Evolutionary conservation across 1,140 invertebrate species (phyloP).

Genomic region (Penaeus indicus): DNA sequence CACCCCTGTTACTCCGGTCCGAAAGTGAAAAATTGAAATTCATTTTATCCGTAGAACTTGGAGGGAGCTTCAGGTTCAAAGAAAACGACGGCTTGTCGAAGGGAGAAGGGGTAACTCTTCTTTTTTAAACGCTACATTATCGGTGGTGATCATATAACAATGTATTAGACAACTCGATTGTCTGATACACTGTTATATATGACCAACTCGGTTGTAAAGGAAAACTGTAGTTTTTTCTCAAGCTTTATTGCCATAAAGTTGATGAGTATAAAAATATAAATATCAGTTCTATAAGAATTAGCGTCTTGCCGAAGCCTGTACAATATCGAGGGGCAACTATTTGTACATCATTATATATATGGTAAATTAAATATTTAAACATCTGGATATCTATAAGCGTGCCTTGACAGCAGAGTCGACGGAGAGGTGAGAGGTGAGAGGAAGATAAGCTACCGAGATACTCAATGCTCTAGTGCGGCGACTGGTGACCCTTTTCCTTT

Average conservation of each 20-base stretch:
- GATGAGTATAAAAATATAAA: conserved; percentile 29
- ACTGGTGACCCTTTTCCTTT: too few species aligned
- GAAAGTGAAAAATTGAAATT: background rate
- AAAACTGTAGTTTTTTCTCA: background rate
- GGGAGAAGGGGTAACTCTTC: too few species aligned
- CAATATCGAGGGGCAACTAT: conserved; percentile 7
- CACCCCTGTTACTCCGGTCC: background rate
- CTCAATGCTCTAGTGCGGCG: too few species aligned
- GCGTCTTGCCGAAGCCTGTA: conserved; percentile 7
- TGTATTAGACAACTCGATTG: too few species aligned
- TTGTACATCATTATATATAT: conserved; percentile 3
- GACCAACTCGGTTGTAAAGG: background rate
- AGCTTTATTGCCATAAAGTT: conserved; percentile 4
- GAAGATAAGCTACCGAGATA: background rate
- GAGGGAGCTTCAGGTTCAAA: too few species aligned
- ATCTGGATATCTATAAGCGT: too few species aligned
- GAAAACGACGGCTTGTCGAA: too few species aligned
- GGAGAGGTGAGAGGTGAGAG: background rate
- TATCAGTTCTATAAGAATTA: background rate
- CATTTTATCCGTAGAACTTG: too few species aligned
- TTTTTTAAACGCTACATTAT: too few species aligned
- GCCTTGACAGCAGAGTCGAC: background rate
- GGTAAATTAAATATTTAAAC: background rate
- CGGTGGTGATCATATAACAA: too few species aligned
- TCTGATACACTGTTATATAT: background rate